Evolutionary conservation across 2,797 vertebrate genomes (phyloP), one percentile per base, ranked within the genome.

Genomic region (Oreortyx pictus): DNA sequence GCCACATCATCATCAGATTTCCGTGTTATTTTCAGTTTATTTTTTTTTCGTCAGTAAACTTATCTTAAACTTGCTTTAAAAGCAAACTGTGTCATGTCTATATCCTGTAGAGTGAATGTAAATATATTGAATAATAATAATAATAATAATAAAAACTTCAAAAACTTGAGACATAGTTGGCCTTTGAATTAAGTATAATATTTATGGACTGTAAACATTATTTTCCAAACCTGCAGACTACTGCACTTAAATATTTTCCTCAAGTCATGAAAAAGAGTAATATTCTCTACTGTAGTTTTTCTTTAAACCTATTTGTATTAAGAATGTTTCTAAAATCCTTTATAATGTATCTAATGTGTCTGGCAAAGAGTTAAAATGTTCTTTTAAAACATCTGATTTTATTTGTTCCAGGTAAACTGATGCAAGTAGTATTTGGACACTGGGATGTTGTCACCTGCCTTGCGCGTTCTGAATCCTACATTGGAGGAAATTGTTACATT

Each of bases 361-460:
- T 87, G 65, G 17, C 44, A 73, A 91, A 74, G 47, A 50, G 41
- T 81, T 29, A 90, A 73, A 74, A 54, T 3, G 1, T 68, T 17
- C 2, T 81, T 61, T 93, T 77, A 64, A 94, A 96, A 14, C 67
- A 59, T 33, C 22, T 3, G 24, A 4, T 88, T 90, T 89, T 78
- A 35, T 93, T 15, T 90, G 15, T 98, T 97, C 59, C 96, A 99
- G 99, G 99, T 93, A 99, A 99, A 97, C 97, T 99, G 97, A 98
- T 98, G 39, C 99, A 99, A 98, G 99, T 99, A 9, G 98, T 99
- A 67, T 99, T 99, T 78, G 99, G 99, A 41, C 99, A 99, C 87
- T 99, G 99, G 92, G 99, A 99, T 84, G 99, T 99, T 78, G 99
- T 99, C 92, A 99, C 99, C 52, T 99, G 99, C 89, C 98, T 99